Percentiles rank a stretch among this genome's conserved stretches.
Conservation (phyloP, 1,140 invertebrate genomes). For the Leptopilina clavipes region DNA sequence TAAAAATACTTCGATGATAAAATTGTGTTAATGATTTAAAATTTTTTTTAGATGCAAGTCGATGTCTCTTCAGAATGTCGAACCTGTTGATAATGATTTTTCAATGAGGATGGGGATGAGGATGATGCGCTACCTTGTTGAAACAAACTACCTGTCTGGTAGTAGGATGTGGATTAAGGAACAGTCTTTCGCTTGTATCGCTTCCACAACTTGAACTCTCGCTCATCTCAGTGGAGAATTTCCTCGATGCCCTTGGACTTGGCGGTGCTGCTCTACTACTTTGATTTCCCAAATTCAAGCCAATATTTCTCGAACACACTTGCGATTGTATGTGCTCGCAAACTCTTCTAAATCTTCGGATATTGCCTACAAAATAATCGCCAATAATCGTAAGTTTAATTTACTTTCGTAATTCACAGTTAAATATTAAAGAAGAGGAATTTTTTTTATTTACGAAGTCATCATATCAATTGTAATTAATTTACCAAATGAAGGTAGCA, state of each 20-base stretch:
- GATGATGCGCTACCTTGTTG: slow-evolving; percentile 72
- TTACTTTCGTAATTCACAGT: no score
- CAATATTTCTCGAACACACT: slow-evolving; percentile 79
- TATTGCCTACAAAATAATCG: slow-evolving; percentile 83
- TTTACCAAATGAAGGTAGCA: background rate
- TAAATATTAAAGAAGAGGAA: no score
- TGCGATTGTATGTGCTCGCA: slow-evolving; percentile 97
- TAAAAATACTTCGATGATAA: no score
- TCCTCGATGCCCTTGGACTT: slow-evolving; percentile 81
- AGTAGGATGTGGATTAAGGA: slow-evolving; percentile 76
- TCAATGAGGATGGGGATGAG: slow-evolving; percentile 57
- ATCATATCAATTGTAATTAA: background rate
- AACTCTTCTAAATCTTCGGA: slow-evolving; percentile 93
- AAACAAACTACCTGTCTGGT: slow-evolving; percentile 77
- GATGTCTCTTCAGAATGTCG: background rate
- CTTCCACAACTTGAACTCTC: slow-evolving; percentile 89
- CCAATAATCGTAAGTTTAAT: background rate
- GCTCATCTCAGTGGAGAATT: slow-evolving; percentile 82
- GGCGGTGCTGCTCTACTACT: slow-evolving; percentile 79
- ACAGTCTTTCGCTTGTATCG: slow-evolving; percentile 85
- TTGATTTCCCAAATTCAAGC: slow-evolving; percentile 73
- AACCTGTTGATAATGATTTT: slow-evolving; percentile 41
- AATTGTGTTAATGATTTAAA: background rate
- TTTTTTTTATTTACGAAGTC: background rate
- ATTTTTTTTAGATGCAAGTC: slow-evolving; percentile 1